Conservation (phyloP, 92 coral and sea anemone species). For the Bergia sp. region DNA sequence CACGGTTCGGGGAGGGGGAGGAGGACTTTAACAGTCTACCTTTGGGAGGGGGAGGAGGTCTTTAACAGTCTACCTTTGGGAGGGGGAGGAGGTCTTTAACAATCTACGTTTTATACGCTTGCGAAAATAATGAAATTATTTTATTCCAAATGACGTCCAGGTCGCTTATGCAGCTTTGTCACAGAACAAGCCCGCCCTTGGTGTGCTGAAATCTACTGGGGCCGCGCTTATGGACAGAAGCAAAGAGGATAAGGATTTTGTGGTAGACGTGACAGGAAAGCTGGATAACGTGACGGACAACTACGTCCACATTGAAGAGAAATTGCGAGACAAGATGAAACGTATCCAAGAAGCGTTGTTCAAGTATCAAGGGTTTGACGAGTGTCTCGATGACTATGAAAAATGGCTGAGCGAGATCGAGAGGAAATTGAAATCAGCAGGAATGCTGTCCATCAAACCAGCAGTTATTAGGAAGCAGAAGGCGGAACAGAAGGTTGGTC, state of each 20-base stretch:
- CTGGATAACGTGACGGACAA: constrained; percentile 76
- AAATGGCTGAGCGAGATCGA: constrained; percentile 89
- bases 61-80: no score
- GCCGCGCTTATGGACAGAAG: constrained; percentile 84
- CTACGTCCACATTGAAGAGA: constrained; percentile 75
- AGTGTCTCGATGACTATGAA: constrained; percentile 86
- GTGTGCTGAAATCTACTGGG: constrained; percentile 85
- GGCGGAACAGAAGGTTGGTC: constrained; percentile 79
- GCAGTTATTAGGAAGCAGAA: constrained; percentile 84
- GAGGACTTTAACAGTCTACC: no score
- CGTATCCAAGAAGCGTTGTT: constrained; percentile 77
- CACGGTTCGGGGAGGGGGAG: no score
- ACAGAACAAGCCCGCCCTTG: constrained; percentile 83
- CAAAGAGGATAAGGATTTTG: constrained; percentile 69
- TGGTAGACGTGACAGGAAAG: constrained; percentile 79
- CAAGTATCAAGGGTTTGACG: constrained; percentile 77
- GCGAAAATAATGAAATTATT: not conserved
- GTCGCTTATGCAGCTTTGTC: constrained; percentile 76
- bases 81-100: no score
- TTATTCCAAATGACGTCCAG: constrained; percentile 43
- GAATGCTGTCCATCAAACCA: constrained; percentile 81
- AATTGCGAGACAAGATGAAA: constrained; percentile 74
- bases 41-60: no score
- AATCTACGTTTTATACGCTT: no score
- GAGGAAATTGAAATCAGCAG: constrained; percentile 74